These are phyloP conservation scores for Microtus pennsylvanicus DNA, from an alignment of 2,113 vertebrate species.

Conservation along the genomic window DNA sequence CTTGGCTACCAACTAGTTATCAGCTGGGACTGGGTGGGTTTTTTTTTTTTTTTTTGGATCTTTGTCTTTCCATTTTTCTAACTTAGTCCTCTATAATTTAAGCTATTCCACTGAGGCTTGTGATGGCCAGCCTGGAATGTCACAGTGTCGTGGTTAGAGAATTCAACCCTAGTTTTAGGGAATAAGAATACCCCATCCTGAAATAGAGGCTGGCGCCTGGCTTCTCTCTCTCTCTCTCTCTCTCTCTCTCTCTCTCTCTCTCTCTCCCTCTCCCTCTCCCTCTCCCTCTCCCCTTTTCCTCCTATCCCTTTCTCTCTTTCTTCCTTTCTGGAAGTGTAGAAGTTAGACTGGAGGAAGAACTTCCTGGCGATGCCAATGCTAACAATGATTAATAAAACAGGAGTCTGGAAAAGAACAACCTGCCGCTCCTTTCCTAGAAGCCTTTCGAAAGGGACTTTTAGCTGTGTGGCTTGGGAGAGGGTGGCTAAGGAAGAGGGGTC, in stretches of 20 bases:
- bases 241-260: not conserved
- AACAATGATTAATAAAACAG: not conserved
- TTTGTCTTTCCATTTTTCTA: constrained; percentile 18
- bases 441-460: not conserved
- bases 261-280: accelerated
- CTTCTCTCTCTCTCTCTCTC: not conserved
- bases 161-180: constrained; percentile 40
- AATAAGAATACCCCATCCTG: constrained; percentile 12
- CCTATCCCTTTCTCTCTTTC: not conserved
- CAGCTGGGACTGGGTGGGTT: constrained; percentile 66
- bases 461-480: not conserved
- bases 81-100: constrained; percentile 73
- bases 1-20: constrained; percentile 80
- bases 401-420: not conserved
- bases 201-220: not conserved
- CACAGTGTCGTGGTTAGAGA: constrained; percentile 41
- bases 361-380: not conserved
- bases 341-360: constrained; percentile 16
- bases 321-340: not conserved
- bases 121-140: constrained; percentile 63
- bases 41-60: not conserved
- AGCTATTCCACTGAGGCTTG: constrained; percentile 37
- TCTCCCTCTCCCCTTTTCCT: accelerated
- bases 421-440: not conserved
- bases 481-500: not conserved